phyloP scores from a whole-genome alignment of 2,888 invertebrate genomes.

The Prenolepis imparis region DNA sequence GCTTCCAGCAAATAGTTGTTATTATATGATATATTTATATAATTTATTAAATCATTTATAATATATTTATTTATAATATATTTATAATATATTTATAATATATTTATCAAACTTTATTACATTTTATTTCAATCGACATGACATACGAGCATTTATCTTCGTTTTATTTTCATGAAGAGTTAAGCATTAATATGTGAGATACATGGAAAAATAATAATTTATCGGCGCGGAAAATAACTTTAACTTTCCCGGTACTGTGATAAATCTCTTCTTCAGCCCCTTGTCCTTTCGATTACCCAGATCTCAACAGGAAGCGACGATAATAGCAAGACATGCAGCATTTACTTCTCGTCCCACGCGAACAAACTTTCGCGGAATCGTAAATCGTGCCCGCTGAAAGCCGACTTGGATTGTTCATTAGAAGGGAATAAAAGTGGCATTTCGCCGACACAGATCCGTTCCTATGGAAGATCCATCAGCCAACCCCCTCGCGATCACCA shows the following conservation, averaged over 20 bases:
- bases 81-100: too few species aligned
- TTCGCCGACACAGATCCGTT: constrained; percentile 56
- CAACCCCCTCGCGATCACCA: constrained; percentile 68
- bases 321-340: constrained; percentile 22
- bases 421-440: constrained; percentile 32
- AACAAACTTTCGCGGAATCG: constrained; percentile 35
- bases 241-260: not conserved
- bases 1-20: not conserved
- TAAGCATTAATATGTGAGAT: not conserved
- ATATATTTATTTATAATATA: not conserved
- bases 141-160: not conserved
- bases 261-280: not conserved
- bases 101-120: too few species aligned
- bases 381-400: constrained; percentile 34
- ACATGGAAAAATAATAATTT: not conserved
- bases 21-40: not conserved
- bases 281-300: constrained; percentile 5
- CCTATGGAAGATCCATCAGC: constrained; percentile 64
- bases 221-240: not conserved
- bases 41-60: not conserved
- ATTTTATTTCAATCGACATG: not conserved
- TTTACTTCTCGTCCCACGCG: constrained; percentile 36
- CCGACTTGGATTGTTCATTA: constrained; percentile 33
- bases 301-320: constrained; percentile 8
- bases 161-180: not conserved